Conservation (phyloP, 2,797 vertebrate genomes). For the Pipistrellus nathusii region DNA sequence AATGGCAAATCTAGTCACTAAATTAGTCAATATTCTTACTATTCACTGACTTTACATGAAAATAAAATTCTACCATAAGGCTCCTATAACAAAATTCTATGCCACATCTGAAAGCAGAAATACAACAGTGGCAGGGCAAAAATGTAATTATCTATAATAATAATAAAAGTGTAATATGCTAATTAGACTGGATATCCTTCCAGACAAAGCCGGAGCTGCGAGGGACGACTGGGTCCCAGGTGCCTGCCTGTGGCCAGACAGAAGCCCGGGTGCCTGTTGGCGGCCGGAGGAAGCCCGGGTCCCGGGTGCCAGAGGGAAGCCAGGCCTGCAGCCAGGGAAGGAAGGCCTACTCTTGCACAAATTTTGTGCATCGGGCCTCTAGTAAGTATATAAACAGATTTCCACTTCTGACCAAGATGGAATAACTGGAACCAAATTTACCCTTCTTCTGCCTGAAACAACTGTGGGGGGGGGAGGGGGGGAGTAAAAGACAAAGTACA, state of each 20-base stretch:
- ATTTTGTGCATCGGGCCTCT: too few species aligned
- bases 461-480: accelerated
- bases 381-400: slow-evolving; percentile 25
- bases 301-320: too few species aligned
- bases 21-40: slow-evolving; percentile 37
- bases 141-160: neutral
- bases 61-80: slow-evolving; percentile 16
- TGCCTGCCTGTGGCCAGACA: too few species aligned
- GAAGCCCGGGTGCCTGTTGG: too few species aligned
- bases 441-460: slow-evolving; percentile 28
- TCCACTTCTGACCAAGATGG: slow-evolving; percentile 19
- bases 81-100: slow-evolving; percentile 36
- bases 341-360: too few species aligned
- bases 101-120: slow-evolving; percentile 48
- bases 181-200: too few species aligned
- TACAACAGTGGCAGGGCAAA: slow-evolving; percentile 16
- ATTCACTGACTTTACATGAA: slow-evolving; percentile 29
- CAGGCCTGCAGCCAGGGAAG: too few species aligned
- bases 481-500: neutral
- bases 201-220: too few species aligned
- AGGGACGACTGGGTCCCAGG: too few species aligned
- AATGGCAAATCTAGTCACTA: slow-evolving; percentile 27
- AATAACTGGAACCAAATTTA: slow-evolving; percentile 47
- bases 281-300: too few species aligned
- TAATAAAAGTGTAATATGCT: too few species aligned